phyloP scores from a whole-genome alignment of 1,140 invertebrate species.

The Drosophila ercepeae region DNA sequence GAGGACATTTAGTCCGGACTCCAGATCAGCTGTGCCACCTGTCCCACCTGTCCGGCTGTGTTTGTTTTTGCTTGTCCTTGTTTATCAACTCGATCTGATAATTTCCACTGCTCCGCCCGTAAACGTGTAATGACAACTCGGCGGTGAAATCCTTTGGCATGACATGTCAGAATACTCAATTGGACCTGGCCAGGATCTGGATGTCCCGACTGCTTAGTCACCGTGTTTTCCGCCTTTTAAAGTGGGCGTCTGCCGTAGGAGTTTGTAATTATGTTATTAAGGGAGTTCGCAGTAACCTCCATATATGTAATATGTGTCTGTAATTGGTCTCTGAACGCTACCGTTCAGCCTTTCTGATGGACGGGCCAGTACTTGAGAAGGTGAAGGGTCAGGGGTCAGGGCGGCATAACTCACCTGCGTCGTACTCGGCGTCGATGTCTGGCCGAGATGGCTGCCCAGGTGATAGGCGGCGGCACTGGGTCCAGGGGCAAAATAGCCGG shows the following conservation, averaged over 20 bases:
- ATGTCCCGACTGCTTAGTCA: slow-evolving; percentile 58
- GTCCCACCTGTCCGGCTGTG: slow-evolving; percentile 42
- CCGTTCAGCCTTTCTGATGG: slow-evolving; percentile 55
- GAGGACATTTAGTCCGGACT: slow-evolving; percentile 26
- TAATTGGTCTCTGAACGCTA: slow-evolving; percentile 70
- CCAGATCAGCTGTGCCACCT: slow-evolving; percentile 12
- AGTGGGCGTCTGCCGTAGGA: slow-evolving; percentile 72
- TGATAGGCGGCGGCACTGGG: slow-evolving; percentile 83
- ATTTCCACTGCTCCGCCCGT: slow-evolving; percentile 16
- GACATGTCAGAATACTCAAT: slow-evolving; percentile 59
- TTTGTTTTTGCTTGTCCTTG: slow-evolving; percentile 52
- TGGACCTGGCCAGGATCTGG: slow-evolving; percentile 56
- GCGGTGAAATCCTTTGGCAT: slow-evolving; percentile 65
- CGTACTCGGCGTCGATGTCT: slow-evolving; percentile 79
- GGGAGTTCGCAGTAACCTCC: slow-evolving; percentile 28
- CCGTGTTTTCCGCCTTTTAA: slow-evolving; percentile 76
- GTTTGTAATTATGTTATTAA: slow-evolving; percentile 83
- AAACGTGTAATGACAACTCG: slow-evolving; percentile 74
- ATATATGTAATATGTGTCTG: slow-evolving; percentile 22
- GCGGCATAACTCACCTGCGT: slow-evolving; percentile 78
- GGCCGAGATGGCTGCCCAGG: slow-evolving; percentile 83
- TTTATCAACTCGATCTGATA: slow-evolving; percentile 46
- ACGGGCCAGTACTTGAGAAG: slow-evolving; percentile 33
- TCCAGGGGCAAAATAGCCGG: slow-evolving; percentile 83
- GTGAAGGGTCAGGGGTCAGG: not conserved